Percentiles rank a stretch among this genome's conserved stretches.
phyloP scores from a whole-genome alignment of 2,113 vertebrate genomes.

The Actenoides hombroni region DNA sequence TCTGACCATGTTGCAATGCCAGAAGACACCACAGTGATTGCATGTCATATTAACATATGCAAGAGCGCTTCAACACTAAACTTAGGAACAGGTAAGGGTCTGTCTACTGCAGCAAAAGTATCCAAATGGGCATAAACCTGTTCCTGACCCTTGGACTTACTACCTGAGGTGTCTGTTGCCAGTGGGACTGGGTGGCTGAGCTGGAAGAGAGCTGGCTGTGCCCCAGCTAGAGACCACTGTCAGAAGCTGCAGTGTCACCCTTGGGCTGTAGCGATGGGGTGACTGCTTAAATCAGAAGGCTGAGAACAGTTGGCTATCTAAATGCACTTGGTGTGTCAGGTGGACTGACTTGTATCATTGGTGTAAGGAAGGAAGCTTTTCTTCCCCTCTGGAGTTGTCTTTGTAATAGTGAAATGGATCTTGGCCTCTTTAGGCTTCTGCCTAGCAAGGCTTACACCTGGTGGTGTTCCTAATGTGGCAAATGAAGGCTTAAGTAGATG shows the following conservation, averaged over 20 bases:
- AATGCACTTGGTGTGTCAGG: neutral
- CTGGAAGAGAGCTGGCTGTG: neutral
- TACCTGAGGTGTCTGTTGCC: neutral
- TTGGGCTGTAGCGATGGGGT: neutral
- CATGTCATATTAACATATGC: neutral
- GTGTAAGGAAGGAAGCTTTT: neutral
- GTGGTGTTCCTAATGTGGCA: neutral
- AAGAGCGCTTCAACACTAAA: neutral
- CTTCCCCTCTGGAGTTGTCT: neutral
- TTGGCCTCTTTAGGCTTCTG: neutral
- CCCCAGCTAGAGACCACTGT: rapidly evolving
- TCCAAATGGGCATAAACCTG: neutral
- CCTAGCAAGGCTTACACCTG: neutral
- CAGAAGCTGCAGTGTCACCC: neutral
- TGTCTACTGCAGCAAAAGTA: neutral
- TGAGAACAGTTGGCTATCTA: neutral
- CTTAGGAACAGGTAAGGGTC: neutral
- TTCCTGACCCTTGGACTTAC: neutral
- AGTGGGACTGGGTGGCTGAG: rapidly evolving
- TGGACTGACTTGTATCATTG: neutral
- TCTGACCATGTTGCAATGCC: neutral
- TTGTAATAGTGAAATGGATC: neutral
- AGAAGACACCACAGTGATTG: neutral
- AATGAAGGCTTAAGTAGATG: neutral
- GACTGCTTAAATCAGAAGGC: rapidly evolving